A percentile compares a stretch with the other conserved stretches of the same genome.
Evolutionary conservation across 2,888 invertebrate species (phyloP).

Genomic region (Lydus trimaculatus): DNA sequence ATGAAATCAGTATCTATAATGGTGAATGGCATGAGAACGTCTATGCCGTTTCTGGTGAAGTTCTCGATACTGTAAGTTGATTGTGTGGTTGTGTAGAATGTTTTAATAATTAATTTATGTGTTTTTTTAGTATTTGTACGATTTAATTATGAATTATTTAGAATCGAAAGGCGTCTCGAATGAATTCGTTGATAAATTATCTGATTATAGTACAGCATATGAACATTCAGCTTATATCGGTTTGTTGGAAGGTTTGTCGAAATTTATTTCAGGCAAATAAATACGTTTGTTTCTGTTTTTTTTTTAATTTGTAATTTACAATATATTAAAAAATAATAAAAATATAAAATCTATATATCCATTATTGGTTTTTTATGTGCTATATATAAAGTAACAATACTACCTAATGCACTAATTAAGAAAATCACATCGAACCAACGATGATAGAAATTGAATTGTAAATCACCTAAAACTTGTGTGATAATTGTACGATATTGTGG

Average conservation of each 20-base stretch:
- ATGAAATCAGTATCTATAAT: conserved; percentile 89
- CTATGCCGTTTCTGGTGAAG: conserved; percentile 91
- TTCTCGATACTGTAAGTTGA: conserved; percentile 86
- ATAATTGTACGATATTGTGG: conserved; percentile 94
- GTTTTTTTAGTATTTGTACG: conserved; percentile 84
- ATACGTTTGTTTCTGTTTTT: not conserved
- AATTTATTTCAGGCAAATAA: conserved; percentile 75
- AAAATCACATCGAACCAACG: conserved; percentile 99
- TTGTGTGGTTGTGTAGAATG: not conserved
- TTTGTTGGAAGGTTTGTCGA: conserved; percentile 84
- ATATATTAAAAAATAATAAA: conserved; percentile 1
- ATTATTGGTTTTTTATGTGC: conserved; percentile 77
- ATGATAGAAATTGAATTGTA: conserved; percentile 99
- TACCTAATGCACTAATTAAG: conserved; percentile 93
- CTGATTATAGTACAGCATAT: conserved; percentile 88
- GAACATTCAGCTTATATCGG: conserved; percentile 93
- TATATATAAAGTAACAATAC: conserved; percentile 93
- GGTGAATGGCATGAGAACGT: conserved; percentile 88
- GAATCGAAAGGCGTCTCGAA: conserved; percentile 96
- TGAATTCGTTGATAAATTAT: conserved; percentile 89
- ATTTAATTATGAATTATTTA: conserved; percentile 91
- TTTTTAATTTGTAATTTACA: conserved; percentile 12
- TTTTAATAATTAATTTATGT: not conserved
- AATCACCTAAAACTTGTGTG: conserved; percentile 90
- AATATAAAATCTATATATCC: conserved; percentile 36